These are phyloP conservation scores for Silurus meridionalis DNA, from an alignment of 2,113 vertebrate species.

Conservation along the genomic window DNA sequence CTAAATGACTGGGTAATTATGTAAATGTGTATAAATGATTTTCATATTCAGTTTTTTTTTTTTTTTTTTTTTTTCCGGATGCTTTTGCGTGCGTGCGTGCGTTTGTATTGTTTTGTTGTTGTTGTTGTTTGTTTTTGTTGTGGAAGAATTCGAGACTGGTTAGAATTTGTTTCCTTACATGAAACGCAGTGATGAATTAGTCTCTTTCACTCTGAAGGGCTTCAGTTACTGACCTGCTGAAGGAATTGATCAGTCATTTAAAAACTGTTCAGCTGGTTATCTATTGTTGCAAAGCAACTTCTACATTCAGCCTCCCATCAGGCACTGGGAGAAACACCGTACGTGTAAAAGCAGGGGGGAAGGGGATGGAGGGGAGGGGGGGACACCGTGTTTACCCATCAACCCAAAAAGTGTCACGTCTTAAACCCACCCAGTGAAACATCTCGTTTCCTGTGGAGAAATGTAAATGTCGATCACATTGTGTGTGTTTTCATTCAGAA, in stretches of 20 bases:
- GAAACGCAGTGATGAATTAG: conserved; percentile 39
- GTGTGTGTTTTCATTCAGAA: conserved; percentile 30
- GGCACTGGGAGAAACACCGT: conserved; percentile 32
- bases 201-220: conserved; percentile 39
- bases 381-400: conserved; percentile 29
- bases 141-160: conserved; percentile 19
- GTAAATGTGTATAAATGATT: background rate
- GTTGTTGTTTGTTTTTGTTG: conserved; percentile 18
- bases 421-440: conserved; percentile 32
- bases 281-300: conserved; percentile 57
- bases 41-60: background rate
- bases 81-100: background rate
- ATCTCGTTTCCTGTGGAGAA: conserved; percentile 22
- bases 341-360: background rate
- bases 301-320: conserved; percentile 36
- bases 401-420: conserved; percentile 7
- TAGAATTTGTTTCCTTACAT: conserved; percentile 38
- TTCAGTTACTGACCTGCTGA: conserved; percentile 23
- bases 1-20: background rate
- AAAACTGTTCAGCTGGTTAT: conserved; percentile 33
- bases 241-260: conserved; percentile 29
- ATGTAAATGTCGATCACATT: conserved; percentile 26
- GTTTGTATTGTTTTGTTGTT: background rate
- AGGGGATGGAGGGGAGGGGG: background rate
- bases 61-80: background rate